Evolutionary conservation across 2,113 vertebrate genomes (phyloP), one percentile per base, ranked within the genome.

Genomic region (Clinocottus analis): DNA sequence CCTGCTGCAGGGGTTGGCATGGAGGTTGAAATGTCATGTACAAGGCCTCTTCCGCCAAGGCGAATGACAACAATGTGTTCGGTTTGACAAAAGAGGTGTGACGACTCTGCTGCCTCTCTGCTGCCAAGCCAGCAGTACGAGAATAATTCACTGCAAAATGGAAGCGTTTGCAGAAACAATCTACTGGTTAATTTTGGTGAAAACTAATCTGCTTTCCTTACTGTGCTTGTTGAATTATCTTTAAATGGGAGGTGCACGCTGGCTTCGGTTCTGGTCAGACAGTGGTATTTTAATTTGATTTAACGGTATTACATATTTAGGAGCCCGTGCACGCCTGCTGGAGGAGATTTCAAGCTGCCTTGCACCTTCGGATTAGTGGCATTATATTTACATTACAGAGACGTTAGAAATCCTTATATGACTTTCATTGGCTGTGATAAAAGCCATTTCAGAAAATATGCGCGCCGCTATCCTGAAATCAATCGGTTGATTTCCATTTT

Each of bases 321-420:
- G 87, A 79, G 72, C 77, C 76, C 23, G 63, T 66, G 86, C 75
- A 72, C 74, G 90, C 45, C 91, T 89, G 89, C 85, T 77, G 47
- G 65, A 85, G 72, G 79, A 89, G 89, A 86, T 88, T 91, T 87
- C 75, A 83, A 84, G 85, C 85, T 77, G 75, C 77, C 76, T 75
- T 56, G 85, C 87, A 77, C 82, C 59, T 79, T 81, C 62, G 79
- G 87, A 91, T 92, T 90, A 89, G 82, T 64, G 29, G 65, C 75
- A 71, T 90, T 80, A 77, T 87, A 89, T 92, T 91, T 89, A 90
- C 85, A 90, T 86, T 83, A 82, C 85, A 86, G 83, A 87, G 84
- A 86, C 82, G 67, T 85, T 83, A 72, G 47, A 67, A 82, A 86
- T 91, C 47, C 81, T 78, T 56, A 55, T 86, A 53, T 73, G 76